These are phyloP conservation scores for Mustela lutreola DNA, from an alignment of 2,113 vertebrate species.

Conservation along the genomic window DNA sequence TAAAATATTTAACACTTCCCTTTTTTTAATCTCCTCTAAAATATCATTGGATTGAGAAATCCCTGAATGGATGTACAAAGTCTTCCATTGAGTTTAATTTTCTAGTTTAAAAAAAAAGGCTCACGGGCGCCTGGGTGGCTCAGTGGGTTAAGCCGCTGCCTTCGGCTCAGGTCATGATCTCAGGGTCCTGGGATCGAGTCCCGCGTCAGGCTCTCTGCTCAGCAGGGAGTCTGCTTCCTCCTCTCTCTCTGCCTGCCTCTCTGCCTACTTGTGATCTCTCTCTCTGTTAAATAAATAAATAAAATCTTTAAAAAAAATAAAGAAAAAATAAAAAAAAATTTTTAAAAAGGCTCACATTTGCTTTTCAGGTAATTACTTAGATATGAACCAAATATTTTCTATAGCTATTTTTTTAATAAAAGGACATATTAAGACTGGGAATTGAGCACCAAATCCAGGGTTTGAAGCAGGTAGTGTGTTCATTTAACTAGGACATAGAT, in stretches of 20 bases:
- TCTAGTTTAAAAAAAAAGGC: background rate
- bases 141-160: too few species aligned
- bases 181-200: too few species aligned
- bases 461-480: background rate
- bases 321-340: too few species aligned
- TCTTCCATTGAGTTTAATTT: background rate
- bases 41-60: background rate
- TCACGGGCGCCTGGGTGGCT: too few species aligned
- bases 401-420: background rate
- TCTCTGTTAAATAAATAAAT: too few species aligned
- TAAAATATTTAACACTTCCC: background rate
- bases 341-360: background rate
- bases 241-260: too few species aligned
- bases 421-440: background rate
- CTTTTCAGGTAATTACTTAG: background rate
- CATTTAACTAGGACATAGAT: background rate
- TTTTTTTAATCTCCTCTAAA: background rate
- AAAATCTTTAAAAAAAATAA: too few species aligned
- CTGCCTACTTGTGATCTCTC: too few species aligned
- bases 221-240: too few species aligned
- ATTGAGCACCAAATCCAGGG: background rate
- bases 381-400: background rate
- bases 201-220: too few species aligned
- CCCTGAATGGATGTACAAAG: background rate
- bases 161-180: too few species aligned